These are phyloP conservation scores for Cricetomys ansorgei DNA, from an alignment of 2,113 vertebrate species.

Conservation along the genomic window DNA sequence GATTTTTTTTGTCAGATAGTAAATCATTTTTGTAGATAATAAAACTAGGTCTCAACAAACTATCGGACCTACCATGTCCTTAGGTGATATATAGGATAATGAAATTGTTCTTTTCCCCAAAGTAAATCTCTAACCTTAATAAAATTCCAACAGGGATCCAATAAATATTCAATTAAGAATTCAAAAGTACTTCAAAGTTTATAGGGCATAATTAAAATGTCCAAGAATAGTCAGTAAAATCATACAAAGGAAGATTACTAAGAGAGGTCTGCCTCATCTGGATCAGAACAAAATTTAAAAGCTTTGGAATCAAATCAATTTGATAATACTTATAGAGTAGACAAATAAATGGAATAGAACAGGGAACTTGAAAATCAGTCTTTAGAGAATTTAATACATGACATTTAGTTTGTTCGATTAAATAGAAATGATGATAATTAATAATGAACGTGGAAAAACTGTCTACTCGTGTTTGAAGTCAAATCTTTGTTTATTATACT, in stretches of 20 bases:
- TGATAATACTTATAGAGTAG: background rate
- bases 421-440: constrained; percentile 32
- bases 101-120: constrained; percentile 13
- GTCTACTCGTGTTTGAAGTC: background rate
- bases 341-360: background rate
- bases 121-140: constrained; percentile 37
- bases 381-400: constrained; percentile 34
- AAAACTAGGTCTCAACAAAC: constrained; percentile 40
- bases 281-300: constrained; percentile 33
- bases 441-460: constrained; percentile 7
- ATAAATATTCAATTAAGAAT: constrained; percentile 46
- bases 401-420: constrained; percentile 15
- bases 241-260: background rate
- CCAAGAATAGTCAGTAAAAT: background rate
- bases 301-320: constrained; percentile 16
- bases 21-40: background rate
- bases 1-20: constrained; percentile 11
- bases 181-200: constrained; percentile 3
- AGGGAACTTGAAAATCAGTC: background rate
- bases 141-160: background rate
- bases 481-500: background rate
- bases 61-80: background rate
- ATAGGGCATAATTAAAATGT: background rate
- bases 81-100: background rate
- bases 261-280: background rate